A percentile compares a stretch with the other conserved stretches of the same genome.
phyloP scores from a whole-genome alignment of 2,113 vertebrate species.

The Ploceus nigricollis region DNA sequence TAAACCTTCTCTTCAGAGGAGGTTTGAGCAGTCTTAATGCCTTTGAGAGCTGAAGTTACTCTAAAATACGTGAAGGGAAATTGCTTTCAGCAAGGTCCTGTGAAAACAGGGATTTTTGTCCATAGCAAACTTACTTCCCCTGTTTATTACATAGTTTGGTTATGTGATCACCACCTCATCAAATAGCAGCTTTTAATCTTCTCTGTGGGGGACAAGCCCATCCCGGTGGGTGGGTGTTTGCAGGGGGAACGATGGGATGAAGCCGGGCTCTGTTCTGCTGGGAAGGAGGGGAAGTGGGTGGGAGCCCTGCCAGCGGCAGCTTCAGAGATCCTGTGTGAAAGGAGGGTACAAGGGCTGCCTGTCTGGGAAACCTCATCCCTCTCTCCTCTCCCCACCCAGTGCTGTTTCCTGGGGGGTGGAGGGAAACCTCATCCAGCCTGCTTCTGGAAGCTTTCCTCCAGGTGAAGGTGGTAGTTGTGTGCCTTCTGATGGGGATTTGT shows the following conservation, averaged over 20 bases:
- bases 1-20: not conserved
- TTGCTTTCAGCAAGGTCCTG: not conserved
- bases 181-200: not conserved
- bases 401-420: not conserved
- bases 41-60: not conserved
- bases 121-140: rapidly evolving
- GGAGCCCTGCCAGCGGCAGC: not conserved
- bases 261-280: not conserved
- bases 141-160: not conserved
- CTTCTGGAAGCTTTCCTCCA: not conserved
- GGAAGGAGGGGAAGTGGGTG: not conserved
- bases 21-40: not conserved
- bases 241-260: not conserved
- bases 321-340: not conserved
- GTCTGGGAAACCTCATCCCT: not conserved
- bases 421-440: not conserved
- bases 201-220: rapidly evolving
- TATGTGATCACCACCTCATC: not conserved
- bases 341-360: not conserved
- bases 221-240: rapidly evolving
- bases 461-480: rapidly evolving
- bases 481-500: not conserved
- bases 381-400: not conserved
- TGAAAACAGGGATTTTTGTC: not conserved
- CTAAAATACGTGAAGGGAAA: rapidly evolving